These are phyloP conservation scores for Procambarus virginalis DNA, from an alignment of 1,140 invertebrate species.

Conservation along the genomic window DNA sequence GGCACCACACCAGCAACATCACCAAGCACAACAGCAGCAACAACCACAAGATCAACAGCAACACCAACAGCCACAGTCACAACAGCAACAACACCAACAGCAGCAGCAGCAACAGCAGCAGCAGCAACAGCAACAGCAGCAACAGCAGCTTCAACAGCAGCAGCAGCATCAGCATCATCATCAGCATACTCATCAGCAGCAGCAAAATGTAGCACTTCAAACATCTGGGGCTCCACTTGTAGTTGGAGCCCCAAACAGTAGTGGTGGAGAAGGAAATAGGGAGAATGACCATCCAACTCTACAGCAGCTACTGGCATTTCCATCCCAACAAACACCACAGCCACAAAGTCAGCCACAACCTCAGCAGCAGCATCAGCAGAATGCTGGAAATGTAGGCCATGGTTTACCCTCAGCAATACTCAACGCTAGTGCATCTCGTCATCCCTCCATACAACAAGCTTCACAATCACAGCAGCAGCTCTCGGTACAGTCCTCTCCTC, in stretches of 20 bases:
- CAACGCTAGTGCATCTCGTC: constrained; percentile 43
- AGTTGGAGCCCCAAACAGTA: constrained; percentile 37
- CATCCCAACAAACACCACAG: constrained; percentile 47
- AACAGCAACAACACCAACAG: constrained; percentile 11
- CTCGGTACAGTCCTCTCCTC: constrained; percentile 48
- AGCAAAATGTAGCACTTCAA: constrained; percentile 64
- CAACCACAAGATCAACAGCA: constrained; percentile 5
- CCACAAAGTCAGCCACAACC: constrained; percentile 30
- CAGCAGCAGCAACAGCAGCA: constrained; percentile 17
- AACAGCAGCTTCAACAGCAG: constrained; percentile 34
- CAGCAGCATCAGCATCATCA: constrained; percentile 39
- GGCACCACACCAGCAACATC: constrained; percentile 32
- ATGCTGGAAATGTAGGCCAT: constrained; percentile 39
- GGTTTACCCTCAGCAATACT: constrained; percentile 45
- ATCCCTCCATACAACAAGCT: constrained; percentile 50
- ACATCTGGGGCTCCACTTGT: constrained; percentile 52
- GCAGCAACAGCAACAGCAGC: constrained; percentile 21
- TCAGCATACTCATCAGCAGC: constrained; percentile 44
- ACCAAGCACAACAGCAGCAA: constrained; percentile 14
- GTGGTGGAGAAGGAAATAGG: constrained; percentile 43
- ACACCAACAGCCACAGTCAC: constrained; percentile 8
- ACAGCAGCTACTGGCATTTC: constrained; percentile 54
- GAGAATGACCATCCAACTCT: constrained; percentile 59
- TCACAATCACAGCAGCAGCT: constrained; percentile 50
- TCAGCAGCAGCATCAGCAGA: constrained; percentile 36